These are phyloP conservation scores for Anastrepha ludens DNA, from an alignment of 1,140 invertebrate genomes.

Conservation along the genomic window DNA sequence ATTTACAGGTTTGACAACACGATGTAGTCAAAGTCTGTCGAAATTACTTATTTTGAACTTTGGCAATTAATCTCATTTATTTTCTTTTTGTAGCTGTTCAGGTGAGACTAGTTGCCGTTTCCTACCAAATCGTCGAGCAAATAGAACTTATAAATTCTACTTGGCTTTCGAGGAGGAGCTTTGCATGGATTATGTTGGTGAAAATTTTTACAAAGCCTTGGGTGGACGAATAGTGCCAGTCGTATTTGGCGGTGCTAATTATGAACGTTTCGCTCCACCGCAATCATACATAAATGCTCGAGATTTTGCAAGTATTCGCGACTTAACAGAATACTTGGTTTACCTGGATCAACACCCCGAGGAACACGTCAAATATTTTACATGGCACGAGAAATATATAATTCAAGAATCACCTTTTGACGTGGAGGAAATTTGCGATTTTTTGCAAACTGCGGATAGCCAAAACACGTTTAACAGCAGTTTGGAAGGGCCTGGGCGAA, in stretches of 20 bases:
- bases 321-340: constrained; percentile 76
- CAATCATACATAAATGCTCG: constrained; percentile 79
- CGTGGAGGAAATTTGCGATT: neutral
- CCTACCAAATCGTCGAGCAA: neutral
- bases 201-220: constrained; percentile 76
- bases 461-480: neutral
- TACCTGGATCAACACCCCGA: constrained; percentile 73
- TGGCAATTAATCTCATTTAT: neutral
- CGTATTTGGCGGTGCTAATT: constrained; percentile 77
- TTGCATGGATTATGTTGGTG: constrained; percentile 59
- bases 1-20: no score
- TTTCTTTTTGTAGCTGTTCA: neutral
- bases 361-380: constrained; percentile 76
- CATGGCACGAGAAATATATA: constrained; percentile 76
- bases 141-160: constrained; percentile 33
- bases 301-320: constrained; percentile 75
- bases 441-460: neutral
- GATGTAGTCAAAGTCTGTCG: no score
- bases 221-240: constrained; percentile 76
- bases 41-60: no score
- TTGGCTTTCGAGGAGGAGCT: constrained; percentile 21
- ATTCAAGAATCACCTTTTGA: neutral
- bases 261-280: constrained; percentile 76
- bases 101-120: neutral
- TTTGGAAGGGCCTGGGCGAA: no score